Percentiles rank a stretch among this genome's conserved stretches.
Conservation (phyloP, 2,113 vertebrate genomes). For the Pristiophorus japonicus region DNA sequence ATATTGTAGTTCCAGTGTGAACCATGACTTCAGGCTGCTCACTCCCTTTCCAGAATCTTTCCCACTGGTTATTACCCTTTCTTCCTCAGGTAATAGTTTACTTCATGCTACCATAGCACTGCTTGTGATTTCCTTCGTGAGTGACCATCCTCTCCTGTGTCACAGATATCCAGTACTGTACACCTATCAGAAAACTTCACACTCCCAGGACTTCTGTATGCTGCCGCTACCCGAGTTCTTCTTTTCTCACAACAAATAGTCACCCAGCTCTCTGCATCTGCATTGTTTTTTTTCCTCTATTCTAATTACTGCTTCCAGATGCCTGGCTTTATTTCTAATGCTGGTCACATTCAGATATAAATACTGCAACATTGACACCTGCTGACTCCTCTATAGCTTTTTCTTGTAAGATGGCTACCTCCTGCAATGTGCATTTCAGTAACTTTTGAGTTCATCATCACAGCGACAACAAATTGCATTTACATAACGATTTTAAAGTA, state of each 20-base stretch:
- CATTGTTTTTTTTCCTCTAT: neutral
- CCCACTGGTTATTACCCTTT: neutral
- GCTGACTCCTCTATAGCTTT: neutral
- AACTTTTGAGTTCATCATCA: no score
- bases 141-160: neutral
- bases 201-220: neutral
- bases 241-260: neutral
- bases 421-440: neutral
- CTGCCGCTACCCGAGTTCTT: neutral
- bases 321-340: no score
- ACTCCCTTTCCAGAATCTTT: neutral
- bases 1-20: neutral
- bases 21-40: neutral
- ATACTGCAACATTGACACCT: no score
- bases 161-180: neutral
- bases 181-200: neutral
- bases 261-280: neutral
- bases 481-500: no score
- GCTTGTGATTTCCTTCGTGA: slow-evolving; percentile 6
- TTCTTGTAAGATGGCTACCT: neutral
- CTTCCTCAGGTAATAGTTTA: neutral
- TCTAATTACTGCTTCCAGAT: no score
- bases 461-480: no score
- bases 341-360: no score
- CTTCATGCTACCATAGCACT: neutral